phyloP scores from a whole-genome alignment of 1,140 invertebrate genomes.

The Drosophila nannoptera region DNA sequence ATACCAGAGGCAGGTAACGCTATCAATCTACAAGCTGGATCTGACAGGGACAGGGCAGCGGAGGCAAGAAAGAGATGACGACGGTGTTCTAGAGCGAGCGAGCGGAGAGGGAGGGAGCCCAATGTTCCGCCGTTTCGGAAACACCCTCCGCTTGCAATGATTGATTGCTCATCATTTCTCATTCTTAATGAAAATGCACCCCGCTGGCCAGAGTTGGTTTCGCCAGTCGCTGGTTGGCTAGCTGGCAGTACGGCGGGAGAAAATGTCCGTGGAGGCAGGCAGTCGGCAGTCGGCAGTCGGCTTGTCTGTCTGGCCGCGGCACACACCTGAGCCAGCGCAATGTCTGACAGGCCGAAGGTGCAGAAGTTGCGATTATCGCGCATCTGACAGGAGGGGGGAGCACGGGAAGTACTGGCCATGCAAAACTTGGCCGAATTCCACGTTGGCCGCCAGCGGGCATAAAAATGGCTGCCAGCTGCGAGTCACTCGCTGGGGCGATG shows the following conservation, averaged over 20 bases:
- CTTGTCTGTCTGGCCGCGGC: slow-evolving; percentile 23
- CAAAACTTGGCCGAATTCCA: slow-evolving; percentile 69
- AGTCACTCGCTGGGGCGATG: slow-evolving; percentile 21
- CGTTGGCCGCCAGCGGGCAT: slow-evolving; percentile 61
- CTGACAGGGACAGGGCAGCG: slow-evolving; percentile 44
- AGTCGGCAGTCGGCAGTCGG: slow-evolving; percentile 12
- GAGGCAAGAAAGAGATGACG: slow-evolving; percentile 14
- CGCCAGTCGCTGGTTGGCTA: slow-evolving; percentile 48
- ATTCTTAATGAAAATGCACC: slow-evolving; percentile 80
- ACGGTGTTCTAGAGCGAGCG: slow-evolving; percentile 8
- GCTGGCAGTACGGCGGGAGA: slow-evolving; percentile 33
- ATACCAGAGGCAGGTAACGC: slow-evolving; percentile 78
- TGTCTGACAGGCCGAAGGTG: slow-evolving; percentile 62
- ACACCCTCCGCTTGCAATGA: slow-evolving; percentile 78
- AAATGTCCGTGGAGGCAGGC: slow-evolving; percentile 20
- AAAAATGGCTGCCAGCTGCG: slow-evolving; percentile 71
- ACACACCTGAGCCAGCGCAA: slow-evolving; percentile 62
- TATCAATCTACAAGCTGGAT: slow-evolving; percentile 77
- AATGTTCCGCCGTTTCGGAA: slow-evolving; percentile 44
- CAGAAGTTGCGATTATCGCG: slow-evolving; percentile 75
- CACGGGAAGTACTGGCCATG: slow-evolving; percentile 1
- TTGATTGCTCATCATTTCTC: slow-evolving; percentile 80
- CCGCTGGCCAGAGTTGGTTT: slow-evolving; percentile 76
- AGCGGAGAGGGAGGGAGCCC: slow-evolving; percentile 1
- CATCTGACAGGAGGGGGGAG: slow-evolving; percentile 9